Evolutionary conservation across 2,797 vertebrate genomes (phyloP), one percentile per base, ranked within the genome.

Genomic region (Ispidina lecontei): DNA sequence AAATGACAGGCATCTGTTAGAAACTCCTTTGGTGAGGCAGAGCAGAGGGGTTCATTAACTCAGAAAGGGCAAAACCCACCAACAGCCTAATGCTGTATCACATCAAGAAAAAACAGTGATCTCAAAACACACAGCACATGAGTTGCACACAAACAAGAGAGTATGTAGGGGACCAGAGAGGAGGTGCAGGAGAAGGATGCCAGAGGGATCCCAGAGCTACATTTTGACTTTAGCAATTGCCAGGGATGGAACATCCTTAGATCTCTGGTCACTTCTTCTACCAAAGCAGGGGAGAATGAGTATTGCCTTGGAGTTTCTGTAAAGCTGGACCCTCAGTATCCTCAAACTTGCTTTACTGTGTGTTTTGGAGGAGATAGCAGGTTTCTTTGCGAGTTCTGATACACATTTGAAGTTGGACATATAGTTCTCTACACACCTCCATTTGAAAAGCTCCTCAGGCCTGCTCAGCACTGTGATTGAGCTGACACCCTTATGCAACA

Each of bases 1-100:
- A 88, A 94, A 88, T 44, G 41, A 25, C 73, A 77, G 54, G 69
- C 82, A 76, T 63, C 88, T 91, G 76, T 47, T 46, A 77, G 28
- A n/a, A 77, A 0, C 56, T 68, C 56, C 69, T 67, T 21, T 46
- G 7, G n/a, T 1, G 25, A 80, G 73, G 37, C 47, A 60, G 35
- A 78, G 64, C 44, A 35, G 29, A 58, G 56, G 8, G 39, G 39
- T 58, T 83, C 37, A 23, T 84, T 59, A 68, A 87, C 75, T 41
- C 41, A 56, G 55, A 31, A 68, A 76, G 11, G 12, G 8, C 39
- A 22, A 31, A 31, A 33, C 29, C 35, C 22, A 14, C n/a, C 72
- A 56, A 41, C 31, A 71, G n/a, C 22, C 18, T 52, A 52, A 47
- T 37, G 65, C 12, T 23, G 29, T 12, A 8, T 12, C 19, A 12